These are phyloP conservation scores for Gnathonemus longibarbis DNA, from an alignment of 2,113 vertebrate genomes.

Conservation along the genomic window DNA sequence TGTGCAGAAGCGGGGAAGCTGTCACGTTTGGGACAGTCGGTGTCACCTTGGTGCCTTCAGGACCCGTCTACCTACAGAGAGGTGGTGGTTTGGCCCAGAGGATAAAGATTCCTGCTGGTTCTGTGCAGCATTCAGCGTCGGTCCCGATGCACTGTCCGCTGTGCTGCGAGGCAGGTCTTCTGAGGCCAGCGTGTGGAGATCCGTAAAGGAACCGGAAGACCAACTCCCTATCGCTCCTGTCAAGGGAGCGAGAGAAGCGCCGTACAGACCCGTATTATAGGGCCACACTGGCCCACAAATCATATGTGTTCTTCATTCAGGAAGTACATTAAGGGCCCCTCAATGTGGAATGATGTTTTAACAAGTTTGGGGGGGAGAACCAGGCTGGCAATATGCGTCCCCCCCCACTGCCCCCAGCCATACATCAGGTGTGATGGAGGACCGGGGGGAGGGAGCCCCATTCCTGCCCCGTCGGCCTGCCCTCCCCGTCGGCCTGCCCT, in stretches of 20 bases:
- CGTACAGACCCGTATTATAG: not conserved
- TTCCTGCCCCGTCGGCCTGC: conserved; percentile 8
- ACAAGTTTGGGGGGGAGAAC: not conserved
- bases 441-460: not conserved
- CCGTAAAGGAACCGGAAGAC: not conserved
- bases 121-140: not conserved
- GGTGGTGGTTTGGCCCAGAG: not conserved
- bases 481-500: not conserved
- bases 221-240: not conserved
- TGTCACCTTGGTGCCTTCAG: not conserved
- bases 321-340: not conserved
- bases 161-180: not conserved
- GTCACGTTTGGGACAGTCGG: not conserved
- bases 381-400: not conserved
- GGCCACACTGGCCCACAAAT: not conserved
- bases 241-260: not conserved
- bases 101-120: not conserved
- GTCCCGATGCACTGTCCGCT: not conserved
- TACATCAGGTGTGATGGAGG: not conserved
- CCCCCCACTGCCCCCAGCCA: not conserved
- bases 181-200: not conserved
- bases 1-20: not conserved
- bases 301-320: not conserved
- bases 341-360: not conserved
- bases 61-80: not conserved